Evolutionary conservation across 2,797 vertebrate species (phyloP).

Genomic region (Trichosurus vulpecula): DNA sequence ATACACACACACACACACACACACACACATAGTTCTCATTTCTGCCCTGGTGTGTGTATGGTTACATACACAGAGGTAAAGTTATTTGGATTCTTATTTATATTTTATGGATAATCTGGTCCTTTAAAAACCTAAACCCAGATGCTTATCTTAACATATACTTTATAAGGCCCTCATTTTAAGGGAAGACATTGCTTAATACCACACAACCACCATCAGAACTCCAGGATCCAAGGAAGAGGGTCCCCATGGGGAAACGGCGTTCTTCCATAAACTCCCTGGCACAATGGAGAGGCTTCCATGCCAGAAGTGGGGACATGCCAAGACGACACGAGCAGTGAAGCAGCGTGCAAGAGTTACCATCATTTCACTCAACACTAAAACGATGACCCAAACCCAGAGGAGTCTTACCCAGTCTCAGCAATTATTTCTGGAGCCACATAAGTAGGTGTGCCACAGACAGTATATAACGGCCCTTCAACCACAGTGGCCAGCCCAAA

Average conservation of each 20-base stretch:
- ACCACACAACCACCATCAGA: background rate
- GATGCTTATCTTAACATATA: background rate
- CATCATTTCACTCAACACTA: background rate
- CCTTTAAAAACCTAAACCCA: background rate
- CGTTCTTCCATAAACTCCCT: background rate
- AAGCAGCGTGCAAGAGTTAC: accelerated
- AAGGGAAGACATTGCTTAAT: background rate
- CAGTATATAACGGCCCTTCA: constrained; percentile 94
- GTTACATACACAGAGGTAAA: background rate
- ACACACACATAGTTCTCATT: background rate
- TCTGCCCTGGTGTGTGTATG: background rate
- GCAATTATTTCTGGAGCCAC: constrained; percentile 98
- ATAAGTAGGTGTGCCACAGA: constrained; percentile 98
- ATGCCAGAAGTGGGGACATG: accelerated
- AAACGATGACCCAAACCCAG: background rate
- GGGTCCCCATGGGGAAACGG: background rate
- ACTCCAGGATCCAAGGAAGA: background rate
- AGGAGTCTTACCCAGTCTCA: constrained; percentile 91
- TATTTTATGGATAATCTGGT: background rate
- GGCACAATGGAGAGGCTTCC: background rate
- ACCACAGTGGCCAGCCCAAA: constrained; percentile 97
- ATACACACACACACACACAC: no score
- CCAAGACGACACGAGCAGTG: background rate
- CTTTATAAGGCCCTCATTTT: background rate
- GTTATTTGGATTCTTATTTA: background rate